Conservation (phyloP, 2,888 invertebrate species). For the Clepsis dumicolana region DNA sequence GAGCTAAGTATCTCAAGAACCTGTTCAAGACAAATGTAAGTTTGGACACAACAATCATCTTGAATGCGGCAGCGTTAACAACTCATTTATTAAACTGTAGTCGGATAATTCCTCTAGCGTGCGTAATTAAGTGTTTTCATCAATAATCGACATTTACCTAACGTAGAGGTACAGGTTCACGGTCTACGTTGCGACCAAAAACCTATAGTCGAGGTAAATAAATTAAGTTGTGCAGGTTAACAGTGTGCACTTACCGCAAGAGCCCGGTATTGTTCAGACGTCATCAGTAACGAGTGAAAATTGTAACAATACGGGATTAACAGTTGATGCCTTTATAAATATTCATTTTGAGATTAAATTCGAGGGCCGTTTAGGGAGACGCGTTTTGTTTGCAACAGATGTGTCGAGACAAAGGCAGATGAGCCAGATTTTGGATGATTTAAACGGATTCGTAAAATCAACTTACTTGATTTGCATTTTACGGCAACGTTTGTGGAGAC, state of each 20-base stretch:
- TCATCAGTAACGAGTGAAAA: slow-evolving; percentile 81
- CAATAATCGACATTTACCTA: no score
- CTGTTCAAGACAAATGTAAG: no score
- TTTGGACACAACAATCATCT: no score
- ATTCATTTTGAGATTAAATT: slow-evolving; percentile 79
- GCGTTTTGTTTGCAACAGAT: slow-evolving; percentile 81
- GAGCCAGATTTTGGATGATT: slow-evolving; percentile 47
- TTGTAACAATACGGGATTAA: slow-evolving; percentile 82
- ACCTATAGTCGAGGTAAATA: no score
- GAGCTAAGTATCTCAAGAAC: no score
- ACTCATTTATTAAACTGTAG: no score
- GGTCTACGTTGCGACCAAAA: no score
- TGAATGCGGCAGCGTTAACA: no score
- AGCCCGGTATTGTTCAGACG: slow-evolving; percentile 78
- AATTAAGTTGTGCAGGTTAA: neutral
- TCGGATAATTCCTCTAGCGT: no score
- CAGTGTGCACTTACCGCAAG: slow-evolving; percentile 66
- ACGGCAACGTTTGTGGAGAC: slow-evolving; percentile 10
- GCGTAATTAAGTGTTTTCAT: no score
- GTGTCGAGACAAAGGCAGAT: slow-evolving; percentile 57
- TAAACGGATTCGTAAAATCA: slow-evolving; percentile 33
- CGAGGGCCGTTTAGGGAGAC: slow-evolving; percentile 67
- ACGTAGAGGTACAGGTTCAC: no score
- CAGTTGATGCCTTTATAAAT: slow-evolving; percentile 85
- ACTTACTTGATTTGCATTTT: slow-evolving; percentile 36